Conservation (phyloP, 2,888 invertebrate species). For the Ptychoptera albimana region DNA sequence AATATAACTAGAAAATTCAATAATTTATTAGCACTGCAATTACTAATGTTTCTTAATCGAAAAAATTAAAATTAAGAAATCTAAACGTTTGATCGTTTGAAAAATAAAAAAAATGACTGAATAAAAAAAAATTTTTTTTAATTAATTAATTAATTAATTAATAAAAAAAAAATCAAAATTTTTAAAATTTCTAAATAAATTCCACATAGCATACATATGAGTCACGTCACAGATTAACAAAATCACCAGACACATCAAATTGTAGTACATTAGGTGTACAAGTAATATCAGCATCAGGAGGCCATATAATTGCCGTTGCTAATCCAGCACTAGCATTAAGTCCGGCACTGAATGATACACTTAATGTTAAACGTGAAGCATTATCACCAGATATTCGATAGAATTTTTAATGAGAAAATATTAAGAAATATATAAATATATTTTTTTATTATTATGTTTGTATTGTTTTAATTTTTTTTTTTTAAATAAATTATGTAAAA, state of each 20-base stretch:
- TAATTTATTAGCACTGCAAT: too few relatives aligned
- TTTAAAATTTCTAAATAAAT: too few relatives aligned
- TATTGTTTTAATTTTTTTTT: neutral
- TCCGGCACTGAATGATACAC: slow-evolving; percentile 27
- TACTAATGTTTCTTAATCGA: too few relatives aligned
- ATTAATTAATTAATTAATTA: too few relatives aligned
- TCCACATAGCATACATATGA: neutral
- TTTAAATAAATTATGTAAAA: too few relatives aligned
- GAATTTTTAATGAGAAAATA: neutral
- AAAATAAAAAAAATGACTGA: too few relatives aligned
- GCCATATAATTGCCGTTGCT: slow-evolving; percentile 77
- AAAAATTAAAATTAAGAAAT: too few relatives aligned
- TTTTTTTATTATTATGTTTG: neutral
- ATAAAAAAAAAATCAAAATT: too few relatives aligned
- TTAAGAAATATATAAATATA: neutral
- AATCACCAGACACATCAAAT: slow-evolving; percentile 3
- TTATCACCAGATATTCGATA: slow-evolving; percentile 20
- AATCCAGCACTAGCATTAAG: slow-evolving; percentile 66
- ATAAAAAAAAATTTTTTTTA: too few relatives aligned
- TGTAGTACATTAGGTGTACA: slow-evolving; percentile 34
- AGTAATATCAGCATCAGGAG: slow-evolving; percentile 70
- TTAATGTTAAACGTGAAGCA: slow-evolving; percentile 24
- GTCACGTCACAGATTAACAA: neutral
- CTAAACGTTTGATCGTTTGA: too few relatives aligned
- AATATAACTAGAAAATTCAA: too few relatives aligned